Evolutionary conservation across 2,113 vertebrate genomes (phyloP), one percentile per base, ranked within the genome.

Genomic region (Microtus oregoni): DNA sequence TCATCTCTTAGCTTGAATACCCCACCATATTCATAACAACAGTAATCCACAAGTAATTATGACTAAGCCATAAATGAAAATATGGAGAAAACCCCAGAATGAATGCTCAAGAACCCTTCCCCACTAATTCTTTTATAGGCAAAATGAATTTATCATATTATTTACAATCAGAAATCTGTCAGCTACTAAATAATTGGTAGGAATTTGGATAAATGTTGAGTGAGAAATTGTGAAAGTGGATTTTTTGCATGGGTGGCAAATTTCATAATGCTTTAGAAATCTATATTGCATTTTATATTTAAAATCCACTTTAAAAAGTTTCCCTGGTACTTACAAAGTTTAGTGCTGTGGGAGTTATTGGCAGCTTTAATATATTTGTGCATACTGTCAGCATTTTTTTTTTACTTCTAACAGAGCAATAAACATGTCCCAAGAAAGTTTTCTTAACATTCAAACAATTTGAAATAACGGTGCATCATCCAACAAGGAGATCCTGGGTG

Each of bases 261-360:
- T 82, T 95, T 22, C 61, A 50, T 89, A 88, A 96, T 30, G 24
- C 58, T 95, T 96, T 77, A 94, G 67, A 96, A 98, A 97, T 52
- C 12, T 96, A 90, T 61, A 79, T 63, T 3, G 4, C 47, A 26
- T 85, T 85, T 90, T 7, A 90, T 12, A 96, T 94, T 87, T 93
- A 35, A 83, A 90, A 94, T 26, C 58, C 83, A 92, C 55, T 61
- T 83, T 61, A 28, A 96, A 87, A 98, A 98, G 98, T 91, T 87
- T 87, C 97, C 47, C 85, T 96, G 94, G 94, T 92, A 95, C 52
- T 94, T 91, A 92, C 97, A 98, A 97, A 98, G 68, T 96, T 96
- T 97, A 38, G 35, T 68, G 0, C 55, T 83, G 96, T 96, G 81
- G 97, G 97, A 98, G 94, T 95, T 44, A 89, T 50, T 77, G 50